These are phyloP conservation scores for Dasypus novemcinctus DNA, from an alignment of 2,113 vertebrate genomes.

Conservation along the genomic window DNA sequence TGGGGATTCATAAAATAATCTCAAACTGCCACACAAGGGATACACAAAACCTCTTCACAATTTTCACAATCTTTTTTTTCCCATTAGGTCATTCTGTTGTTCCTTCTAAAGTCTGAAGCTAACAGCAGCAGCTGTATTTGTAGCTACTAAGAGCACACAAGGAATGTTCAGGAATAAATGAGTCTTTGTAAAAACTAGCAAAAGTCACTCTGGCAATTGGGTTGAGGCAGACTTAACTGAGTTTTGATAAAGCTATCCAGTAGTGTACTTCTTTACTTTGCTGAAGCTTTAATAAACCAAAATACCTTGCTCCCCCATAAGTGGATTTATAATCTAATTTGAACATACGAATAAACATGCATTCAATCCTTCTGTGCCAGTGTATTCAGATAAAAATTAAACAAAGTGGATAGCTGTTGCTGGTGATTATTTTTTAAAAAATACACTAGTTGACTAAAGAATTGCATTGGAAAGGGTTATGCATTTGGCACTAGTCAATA, in stretches of 20 bases:
- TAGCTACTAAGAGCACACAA: background rate
- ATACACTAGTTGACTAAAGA: background rate
- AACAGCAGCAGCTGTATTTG: background rate
- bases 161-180: background rate
- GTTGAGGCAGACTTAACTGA: background rate
- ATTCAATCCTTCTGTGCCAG: background rate
- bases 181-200: background rate
- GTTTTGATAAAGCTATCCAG: background rate
- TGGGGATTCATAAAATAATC: too few species aligned
- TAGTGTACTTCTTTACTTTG: conserved; percentile 1
- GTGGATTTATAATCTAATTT: background rate
- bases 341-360: background rate
- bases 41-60: background rate
- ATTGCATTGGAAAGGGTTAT: background rate
- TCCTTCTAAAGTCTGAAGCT: background rate
- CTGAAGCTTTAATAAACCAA: conserved; percentile 2
- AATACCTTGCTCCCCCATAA: background rate
- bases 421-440: background rate
- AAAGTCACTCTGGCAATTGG: background rate
- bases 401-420: background rate
- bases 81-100: background rate
- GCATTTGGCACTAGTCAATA: background rate
- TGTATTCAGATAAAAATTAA: conserved; percentile 30
- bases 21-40: background rate
- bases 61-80: background rate